Conservation (phyloP, 2,888 invertebrate genomes). For the Agrotis ipsilon region DNA sequence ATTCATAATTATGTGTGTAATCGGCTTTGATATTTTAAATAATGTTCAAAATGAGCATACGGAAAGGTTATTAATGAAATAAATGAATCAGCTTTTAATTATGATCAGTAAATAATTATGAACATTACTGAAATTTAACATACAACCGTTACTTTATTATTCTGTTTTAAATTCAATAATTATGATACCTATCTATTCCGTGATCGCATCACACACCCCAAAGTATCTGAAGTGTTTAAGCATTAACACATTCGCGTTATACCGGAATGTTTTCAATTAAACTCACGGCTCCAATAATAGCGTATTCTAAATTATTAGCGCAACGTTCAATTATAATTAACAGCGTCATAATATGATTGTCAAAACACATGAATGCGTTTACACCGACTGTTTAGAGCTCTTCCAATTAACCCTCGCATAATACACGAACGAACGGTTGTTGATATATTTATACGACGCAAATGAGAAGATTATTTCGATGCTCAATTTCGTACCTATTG, state of each 20-base stretch:
- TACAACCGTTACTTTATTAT: background rate
- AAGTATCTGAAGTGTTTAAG: slow-evolving; percentile 22
- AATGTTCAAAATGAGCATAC: background rate
- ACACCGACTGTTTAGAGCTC: slow-evolving; percentile 27
- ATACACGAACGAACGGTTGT: slow-evolving; percentile 9
- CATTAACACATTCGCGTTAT: slow-evolving; percentile 22
- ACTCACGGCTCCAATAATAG: slow-evolving; percentile 28
- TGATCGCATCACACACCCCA: background rate
- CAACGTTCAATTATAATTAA: slow-evolving; percentile 49
- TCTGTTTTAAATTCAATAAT: slow-evolving; percentile 4
- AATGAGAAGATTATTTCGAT: slow-evolving; percentile 48
- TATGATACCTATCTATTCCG: background rate
- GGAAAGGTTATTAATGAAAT: background rate
- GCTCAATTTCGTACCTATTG: slow-evolving; percentile 23
- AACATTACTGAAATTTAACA: too few relatives aligned
- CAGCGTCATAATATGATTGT: slow-evolving; percentile 43
- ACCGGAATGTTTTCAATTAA: slow-evolving; percentile 49
- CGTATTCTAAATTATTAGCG: slow-evolving; percentile 45
- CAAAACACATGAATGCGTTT: slow-evolving; percentile 46
- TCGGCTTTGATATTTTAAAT: background rate
- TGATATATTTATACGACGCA: slow-evolving; percentile 32
- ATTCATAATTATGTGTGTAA: background rate
- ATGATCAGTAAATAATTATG: too few relatives aligned
- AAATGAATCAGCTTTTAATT: background rate
- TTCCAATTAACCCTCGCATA: slow-evolving; percentile 38